Percentiles rank a stretch among this genome's conserved stretches.
phyloP scores from a whole-genome alignment of 1,140 invertebrate genomes.

The Bicyclus anynana region DNA sequence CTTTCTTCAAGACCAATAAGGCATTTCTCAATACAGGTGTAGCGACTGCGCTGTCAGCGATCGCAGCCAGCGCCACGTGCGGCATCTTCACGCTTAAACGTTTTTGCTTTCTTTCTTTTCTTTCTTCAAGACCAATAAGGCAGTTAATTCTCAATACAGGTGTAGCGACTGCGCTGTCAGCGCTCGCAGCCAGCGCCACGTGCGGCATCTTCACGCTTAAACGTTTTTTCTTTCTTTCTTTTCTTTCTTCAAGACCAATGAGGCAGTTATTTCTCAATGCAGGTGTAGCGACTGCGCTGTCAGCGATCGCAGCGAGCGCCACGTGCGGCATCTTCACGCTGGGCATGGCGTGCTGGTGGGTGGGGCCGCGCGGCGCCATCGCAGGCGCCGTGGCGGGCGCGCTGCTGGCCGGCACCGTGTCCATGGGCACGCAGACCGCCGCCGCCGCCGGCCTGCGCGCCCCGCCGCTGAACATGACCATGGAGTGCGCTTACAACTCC shows the following conservation, averaged over 20 bases:
- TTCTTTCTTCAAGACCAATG: too few species aligned
- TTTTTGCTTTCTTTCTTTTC: too few species aligned
- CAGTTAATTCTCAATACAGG: conserved; percentile 62
- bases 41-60: conserved; percentile 87
- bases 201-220: conserved; percentile 90
- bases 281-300: conserved; percentile 87
- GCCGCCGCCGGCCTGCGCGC: conserved; percentile 47
- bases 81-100: conserved; percentile 87
- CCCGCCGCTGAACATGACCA: conserved; percentile 37
- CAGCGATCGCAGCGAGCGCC: conserved; percentile 89
- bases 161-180: conserved; percentile 87
- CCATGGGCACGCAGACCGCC: conserved; percentile 76
- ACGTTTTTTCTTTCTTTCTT: too few species aligned
- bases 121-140: too few species aligned
- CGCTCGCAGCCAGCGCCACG: conserved; percentile 89
- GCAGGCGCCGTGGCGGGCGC: conserved; percentile 78
- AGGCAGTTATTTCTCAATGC: conserved; percentile 1
- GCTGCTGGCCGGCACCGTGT: conserved; percentile 77
- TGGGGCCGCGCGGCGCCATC: conserved; percentile 82
- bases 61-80: conserved; percentile 89
- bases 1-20: too few species aligned
- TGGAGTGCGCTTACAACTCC: conserved; percentile 38
- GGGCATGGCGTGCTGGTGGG: conserved; percentile 91
- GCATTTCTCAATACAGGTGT: conserved; percentile 77
- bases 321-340: conserved; percentile 91